phyloP scores from a whole-genome alignment of 2,113 vertebrate species.

The Oceanites oceanicus region DNA sequence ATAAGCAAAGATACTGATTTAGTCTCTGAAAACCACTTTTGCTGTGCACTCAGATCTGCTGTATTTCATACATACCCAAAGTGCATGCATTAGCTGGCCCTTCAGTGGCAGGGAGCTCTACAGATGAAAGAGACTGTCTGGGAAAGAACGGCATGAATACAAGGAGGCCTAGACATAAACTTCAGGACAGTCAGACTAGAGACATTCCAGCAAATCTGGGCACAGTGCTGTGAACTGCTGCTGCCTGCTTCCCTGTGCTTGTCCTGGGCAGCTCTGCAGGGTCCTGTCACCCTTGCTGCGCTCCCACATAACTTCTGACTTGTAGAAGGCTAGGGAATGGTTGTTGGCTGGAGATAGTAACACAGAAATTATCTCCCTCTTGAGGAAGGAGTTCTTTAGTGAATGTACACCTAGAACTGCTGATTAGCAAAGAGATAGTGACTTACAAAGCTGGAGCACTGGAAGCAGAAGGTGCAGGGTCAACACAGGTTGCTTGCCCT shows the following conservation, averaged over 20 bases:
- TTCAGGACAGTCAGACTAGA: neutral
- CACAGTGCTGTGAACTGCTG: neutral
- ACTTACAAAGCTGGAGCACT: conserved; percentile 79
- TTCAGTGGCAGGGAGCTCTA: neutral
- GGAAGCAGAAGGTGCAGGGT: neutral
- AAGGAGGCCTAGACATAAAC: neutral
- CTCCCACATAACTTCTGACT: conserved; percentile 30
- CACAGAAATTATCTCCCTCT: conserved; percentile 81
- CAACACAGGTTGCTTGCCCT: neutral
- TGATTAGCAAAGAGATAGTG: conserved; percentile 78
- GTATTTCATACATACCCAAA: neutral
- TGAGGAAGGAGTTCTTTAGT: conserved; percentile 70
- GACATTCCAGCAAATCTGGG: neutral
- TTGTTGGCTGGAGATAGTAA: conserved; percentile 87
- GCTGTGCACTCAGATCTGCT: neutral
- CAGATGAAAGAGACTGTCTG: neutral
- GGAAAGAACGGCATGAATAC: neutral
- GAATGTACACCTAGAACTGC: conserved; percentile 78
- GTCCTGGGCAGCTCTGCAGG: neutral
- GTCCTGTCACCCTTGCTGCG: neutral
- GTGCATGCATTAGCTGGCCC: neutral
- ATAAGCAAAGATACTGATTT: neutral
- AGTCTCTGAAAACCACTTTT: neutral
- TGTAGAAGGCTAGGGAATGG: conserved; percentile 76
- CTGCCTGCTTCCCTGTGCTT: neutral